Conservation (phyloP, 37 sponge, comb jelly and placozoan species). For the Crambe crambe region DNA sequence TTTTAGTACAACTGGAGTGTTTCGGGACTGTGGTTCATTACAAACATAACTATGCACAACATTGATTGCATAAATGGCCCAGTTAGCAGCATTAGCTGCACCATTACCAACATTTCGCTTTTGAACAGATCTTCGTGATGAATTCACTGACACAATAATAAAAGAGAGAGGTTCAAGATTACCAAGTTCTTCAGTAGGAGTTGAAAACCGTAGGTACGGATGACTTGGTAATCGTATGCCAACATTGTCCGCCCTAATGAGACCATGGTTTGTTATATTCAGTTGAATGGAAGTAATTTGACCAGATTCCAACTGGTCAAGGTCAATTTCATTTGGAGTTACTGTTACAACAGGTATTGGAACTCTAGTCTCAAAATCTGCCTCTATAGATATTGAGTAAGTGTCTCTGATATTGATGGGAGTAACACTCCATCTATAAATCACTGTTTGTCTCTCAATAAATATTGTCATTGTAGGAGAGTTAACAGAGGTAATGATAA, state of each 20-base stretch:
- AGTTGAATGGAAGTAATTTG: constrained; percentile 14
- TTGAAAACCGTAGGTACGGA: constrained; percentile 26
- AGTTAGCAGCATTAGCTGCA: background rate
- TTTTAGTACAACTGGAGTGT: constrained; percentile 22
- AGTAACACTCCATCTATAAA: constrained; percentile 31
- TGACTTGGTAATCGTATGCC: constrained; percentile 26
- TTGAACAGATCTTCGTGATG: constrained; percentile 3
- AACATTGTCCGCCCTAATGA: constrained; percentile 41
- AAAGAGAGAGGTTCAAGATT: constrained; percentile 31
- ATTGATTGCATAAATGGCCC: constrained; percentile 14
- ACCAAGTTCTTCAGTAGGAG: constrained; percentile 3
- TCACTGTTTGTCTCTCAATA: constrained; percentile 37
- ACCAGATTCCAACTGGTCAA: constrained; percentile 27
- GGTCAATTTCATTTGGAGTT: constrained; percentile 24
- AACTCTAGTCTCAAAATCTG: constrained; percentile 48
- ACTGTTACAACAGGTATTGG: constrained; percentile 47
- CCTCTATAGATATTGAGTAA: constrained; percentile 26
- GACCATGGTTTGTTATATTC: constrained; percentile 52
- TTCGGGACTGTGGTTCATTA: constrained; percentile 5
- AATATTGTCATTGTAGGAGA: constrained; percentile 28
- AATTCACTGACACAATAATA: constrained; percentile 21
- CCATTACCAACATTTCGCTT: background rate
- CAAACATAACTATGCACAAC: constrained; percentile 37
- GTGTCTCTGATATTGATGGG: constrained; percentile 23
- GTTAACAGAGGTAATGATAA: constrained; percentile 17